Conservation (phyloP, 2,888 invertebrate genomes). For the Drosophila limbata region DNA sequence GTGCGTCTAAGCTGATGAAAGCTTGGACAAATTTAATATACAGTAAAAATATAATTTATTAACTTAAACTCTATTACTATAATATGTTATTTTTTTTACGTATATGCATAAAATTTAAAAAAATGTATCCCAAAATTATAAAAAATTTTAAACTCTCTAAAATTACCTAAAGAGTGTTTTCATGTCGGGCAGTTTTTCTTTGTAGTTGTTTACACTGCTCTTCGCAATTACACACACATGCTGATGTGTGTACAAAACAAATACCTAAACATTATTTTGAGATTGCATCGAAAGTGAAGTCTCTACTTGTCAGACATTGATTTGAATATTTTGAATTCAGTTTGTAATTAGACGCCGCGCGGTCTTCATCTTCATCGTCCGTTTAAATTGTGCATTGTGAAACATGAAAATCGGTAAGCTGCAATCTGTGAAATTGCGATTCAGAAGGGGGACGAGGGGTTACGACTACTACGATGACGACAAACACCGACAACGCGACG, state of each 20-base stretch:
- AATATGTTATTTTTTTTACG: too few species aligned
- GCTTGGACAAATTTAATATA: neutral
- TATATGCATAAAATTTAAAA: too few species aligned
- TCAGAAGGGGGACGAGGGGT: slow-evolving; percentile 6
- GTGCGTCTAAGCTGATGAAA: neutral
- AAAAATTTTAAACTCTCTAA: neutral
- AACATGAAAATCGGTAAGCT: slow-evolving; percentile 74
- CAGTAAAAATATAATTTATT: neutral
- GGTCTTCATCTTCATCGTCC: slow-evolving; percentile 21
- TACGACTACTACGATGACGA: slow-evolving; percentile 25
- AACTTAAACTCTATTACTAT: neutral
- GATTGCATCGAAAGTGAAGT: slow-evolving; percentile 57
- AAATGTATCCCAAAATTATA: neutral
- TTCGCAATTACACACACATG: slow-evolving; percentile 28
- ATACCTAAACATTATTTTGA: slow-evolving; percentile 32
- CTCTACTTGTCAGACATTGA: slow-evolving; percentile 55
- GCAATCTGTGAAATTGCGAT: slow-evolving; percentile 13
- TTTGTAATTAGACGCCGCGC: slow-evolving; percentile 62
- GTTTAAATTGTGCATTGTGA: slow-evolving; percentile 7
- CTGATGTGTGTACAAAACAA: slow-evolving; percentile 11
- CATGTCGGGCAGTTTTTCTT: neutral
- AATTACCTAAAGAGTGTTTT: neutral
- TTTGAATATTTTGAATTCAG: slow-evolving; percentile 76
- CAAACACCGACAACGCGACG: slow-evolving; percentile 52
- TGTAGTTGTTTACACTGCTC: slow-evolving; percentile 35